Base-by-base conservation (phyloP, 2,113 vertebrate genomes). In the Myotis lucifugus region DNA sequence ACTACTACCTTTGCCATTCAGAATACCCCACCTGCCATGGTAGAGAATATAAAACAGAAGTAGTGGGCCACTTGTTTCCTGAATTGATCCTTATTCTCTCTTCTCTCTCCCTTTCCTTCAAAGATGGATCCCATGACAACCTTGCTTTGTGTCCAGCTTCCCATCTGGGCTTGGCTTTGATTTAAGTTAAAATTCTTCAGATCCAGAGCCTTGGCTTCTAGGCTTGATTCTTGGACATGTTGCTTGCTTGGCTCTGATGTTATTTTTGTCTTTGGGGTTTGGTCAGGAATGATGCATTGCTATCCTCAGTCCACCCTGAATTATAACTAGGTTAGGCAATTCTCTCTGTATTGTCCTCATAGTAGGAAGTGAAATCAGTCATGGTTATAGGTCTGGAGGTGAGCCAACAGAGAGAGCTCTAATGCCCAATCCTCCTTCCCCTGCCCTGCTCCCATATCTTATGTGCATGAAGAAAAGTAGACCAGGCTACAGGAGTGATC, bases 111-210 rank as follows among this genome's bases (percentile, higher is more conserved):
- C 18, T 85, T 90, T 91, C 19, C n/a, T 88, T 93, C 2, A 3
- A 1, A 42, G 32, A 94, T 83, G 74, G 40, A 37, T 94, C n/a
- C 73, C 42, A 70, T 46, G 23, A 78, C 29, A 95, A n/a, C 7
- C 15, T 78, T 88, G n/a, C n/a, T 66, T 78, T 82, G 14, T 77
- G 27, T 95, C 61, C 69, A 90, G 29, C 76, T 96, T 83, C 54
- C 34, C 25, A 37, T 52, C 61, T 54, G 42, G 25, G 46, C 18
- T 91, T 96, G 61, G 23, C n/a, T 70, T 96, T 90, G 54, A 21
- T 74, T 87, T 78, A 32, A 37, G 19, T 64, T 40, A 48, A 59
- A 37, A 69, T 54, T 72, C 42, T 73, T 91, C 61, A 85, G 23
- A 32, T 85, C 6, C 23, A 89, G 17, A 89, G 23, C 13, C 21